Conservation (phyloP, 2,113 vertebrate genomes). For the Paradisaea rubra region DNA sequence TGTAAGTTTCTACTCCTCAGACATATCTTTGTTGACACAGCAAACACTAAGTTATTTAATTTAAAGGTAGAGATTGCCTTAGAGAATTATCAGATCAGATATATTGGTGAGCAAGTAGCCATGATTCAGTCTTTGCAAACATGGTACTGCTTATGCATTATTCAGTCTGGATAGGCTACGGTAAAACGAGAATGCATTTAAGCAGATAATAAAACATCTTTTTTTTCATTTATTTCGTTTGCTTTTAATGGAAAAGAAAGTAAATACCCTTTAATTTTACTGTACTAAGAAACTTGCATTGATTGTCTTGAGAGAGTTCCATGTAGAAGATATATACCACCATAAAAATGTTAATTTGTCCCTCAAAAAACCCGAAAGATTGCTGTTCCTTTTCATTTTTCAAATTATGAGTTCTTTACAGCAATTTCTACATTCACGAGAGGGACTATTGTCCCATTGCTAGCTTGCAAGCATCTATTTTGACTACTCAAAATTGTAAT, state of each 20-base stretch:
- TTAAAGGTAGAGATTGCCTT: not conserved
- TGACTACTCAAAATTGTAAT: not conserved
- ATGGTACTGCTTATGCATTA: not conserved
- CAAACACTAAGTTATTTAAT: not conserved
- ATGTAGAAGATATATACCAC: not conserved
- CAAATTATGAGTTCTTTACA: not conserved
- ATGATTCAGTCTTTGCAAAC: not conserved
- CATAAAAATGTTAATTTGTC: not conserved
- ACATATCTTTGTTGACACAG: not conserved
- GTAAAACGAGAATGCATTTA: not conserved
- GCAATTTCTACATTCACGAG: not conserved
- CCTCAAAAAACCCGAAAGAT: not conserved
- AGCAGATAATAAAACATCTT: not conserved
- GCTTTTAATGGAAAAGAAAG: not conserved
- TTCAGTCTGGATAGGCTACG: not conserved
- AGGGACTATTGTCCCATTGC: not conserved
- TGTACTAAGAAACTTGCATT: not conserved
- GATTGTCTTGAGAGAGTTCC: not conserved
- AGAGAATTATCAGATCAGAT: not conserved
- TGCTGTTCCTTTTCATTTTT: not conserved
- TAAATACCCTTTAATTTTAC: not conserved
- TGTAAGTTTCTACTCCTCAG: not conserved
- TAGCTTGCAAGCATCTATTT: not conserved
- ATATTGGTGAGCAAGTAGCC: not conserved
- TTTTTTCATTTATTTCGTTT: not conserved